Base-by-base conservation (phyloP, 2,888 invertebrate genomes). In the Hydrotaea cyrtoneurina region DNA sequence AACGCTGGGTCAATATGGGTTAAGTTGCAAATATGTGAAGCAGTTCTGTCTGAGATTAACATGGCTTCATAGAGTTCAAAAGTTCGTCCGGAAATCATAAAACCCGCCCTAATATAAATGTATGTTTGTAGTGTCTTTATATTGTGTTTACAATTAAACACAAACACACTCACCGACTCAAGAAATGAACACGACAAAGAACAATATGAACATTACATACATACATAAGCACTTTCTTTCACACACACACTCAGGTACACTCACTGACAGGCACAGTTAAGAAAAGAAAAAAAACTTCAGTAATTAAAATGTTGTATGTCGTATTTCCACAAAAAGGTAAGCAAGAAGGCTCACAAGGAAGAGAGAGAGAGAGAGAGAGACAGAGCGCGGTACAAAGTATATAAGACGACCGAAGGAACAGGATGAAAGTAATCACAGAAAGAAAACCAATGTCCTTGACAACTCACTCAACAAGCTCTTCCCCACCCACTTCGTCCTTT, bases 231-330 rank as follows among this genome's bases (percentile, higher is more conserved):
- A 26, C 26, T 3, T 26, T 13, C 15, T 59, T 26, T 59, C 64
- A 10, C 36, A 53, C 53, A 15, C 43, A 17, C 66, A 43, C 11
- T 10, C 43, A 66, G 13, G 43, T 13, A 10, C 39, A 2, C 36
- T 17, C 64, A n/a, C n/a, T 8, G 2, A 17, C 19, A 66, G 4
- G 43, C 66, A 39, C 4, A 21, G 31, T 31, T 31, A 31, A 31
- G 31, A 4, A 31, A 31, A 39, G 11, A 17, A 43, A 39, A 17
- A 17, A 59, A 83, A 62, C 78, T 84, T 81, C 81, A 84, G 84
- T 84, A 84, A 84, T 84, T 84, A 84, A 84, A 84, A 84, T 84
- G 21, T 81, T 81, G 75, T 84, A 66, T 2, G n/a, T n/a, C n/a
- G 36, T 66, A 76, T 81, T 81, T 50, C 72, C 64, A 78, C 78